Percentiles rank a stretch among this genome's conserved stretches.
phyloP scores from a whole-genome alignment of 2,113 vertebrate genomes.

The Zapornia atra region DNA sequence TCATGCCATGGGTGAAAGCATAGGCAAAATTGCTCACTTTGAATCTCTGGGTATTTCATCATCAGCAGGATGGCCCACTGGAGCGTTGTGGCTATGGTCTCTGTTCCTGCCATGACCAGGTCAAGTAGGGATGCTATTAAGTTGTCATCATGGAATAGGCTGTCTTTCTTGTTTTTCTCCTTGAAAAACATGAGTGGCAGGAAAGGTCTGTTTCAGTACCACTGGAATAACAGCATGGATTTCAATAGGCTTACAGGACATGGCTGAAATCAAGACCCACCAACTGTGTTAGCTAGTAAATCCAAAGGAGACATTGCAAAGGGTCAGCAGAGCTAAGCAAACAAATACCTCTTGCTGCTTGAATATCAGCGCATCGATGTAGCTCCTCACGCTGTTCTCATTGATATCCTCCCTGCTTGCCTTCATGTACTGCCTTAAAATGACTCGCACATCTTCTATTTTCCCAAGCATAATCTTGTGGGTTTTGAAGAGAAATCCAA shows the following conservation, averaged over 20 bases:
- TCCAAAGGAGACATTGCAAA: background rate
- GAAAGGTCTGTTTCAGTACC: background rate
- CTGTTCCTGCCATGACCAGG: conserved; percentile 90
- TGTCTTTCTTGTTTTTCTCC: conserved; percentile 63
- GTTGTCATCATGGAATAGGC: conserved; percentile 80
- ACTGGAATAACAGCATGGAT: background rate
- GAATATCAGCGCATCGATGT: conserved; percentile 71
- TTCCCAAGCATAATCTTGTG: conserved; percentile 76
- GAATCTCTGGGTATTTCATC: conserved; percentile 82
- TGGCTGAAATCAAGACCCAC: background rate
- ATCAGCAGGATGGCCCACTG: conserved; percentile 90
- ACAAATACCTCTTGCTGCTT: conserved; percentile 72
- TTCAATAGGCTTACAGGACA: background rate
- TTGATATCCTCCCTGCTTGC: background rate
- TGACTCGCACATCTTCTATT: conserved; percentile 65
- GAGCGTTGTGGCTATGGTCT: conserved; percentile 87
- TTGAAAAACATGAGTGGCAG: conserved; percentile 43
- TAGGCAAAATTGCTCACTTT: conserved; percentile 75
- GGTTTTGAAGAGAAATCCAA: conserved; percentile 74
- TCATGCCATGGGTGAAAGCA: background rate
- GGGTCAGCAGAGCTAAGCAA: background rate
- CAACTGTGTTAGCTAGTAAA: background rate
- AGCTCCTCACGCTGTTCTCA: conserved; percentile 49
- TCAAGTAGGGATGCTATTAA: conserved; percentile 85
- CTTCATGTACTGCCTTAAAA: conserved; percentile 70